Base-by-base conservation (phyloP, 1,140 invertebrate species). In the Intoshia linei region DNA sequence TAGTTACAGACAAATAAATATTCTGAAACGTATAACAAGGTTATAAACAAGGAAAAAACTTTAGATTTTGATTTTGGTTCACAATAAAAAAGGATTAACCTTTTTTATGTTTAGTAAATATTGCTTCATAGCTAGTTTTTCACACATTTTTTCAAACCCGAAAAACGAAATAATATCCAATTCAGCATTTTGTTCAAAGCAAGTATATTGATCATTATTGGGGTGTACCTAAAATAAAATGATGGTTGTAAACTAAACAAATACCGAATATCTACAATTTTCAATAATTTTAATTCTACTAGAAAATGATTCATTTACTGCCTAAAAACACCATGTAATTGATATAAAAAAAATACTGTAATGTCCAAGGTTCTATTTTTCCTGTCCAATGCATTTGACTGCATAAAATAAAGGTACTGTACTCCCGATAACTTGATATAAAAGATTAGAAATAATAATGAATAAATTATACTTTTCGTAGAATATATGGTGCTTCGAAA, bases 101-200 rank as follows among this genome's bases (percentile, higher is more conserved):
- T 79, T 81, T 37, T 73, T 68, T 47, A 84, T 74, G 52, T 78
- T 83, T 20, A 71, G 66, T 15, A 75, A 73, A 54, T 92, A 92
- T 51, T 92, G 81, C 51, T 87, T 90, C 68, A 90, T 83, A 5
- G 78, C 77, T 46, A 92, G 66, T 51, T 87, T 90, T 60, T 92
- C 81, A 48, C 90, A 77, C 1, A 74, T 73, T 49, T 68, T 72
- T 62, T 92, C 81, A 53, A 90, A 79, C 0, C 79, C 79, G 60
- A 84, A 87, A 55, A 92, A 92, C 46, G 75, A 81, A 54, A 79
- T 84, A 4, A 92, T 76, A 60, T 90, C 79, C 40, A 92, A 64
- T 48, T 70, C 72, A 5, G 81, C 79, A 34, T 67, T 70, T 59
- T 90, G 81, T 51, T 92, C 81, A 59, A 90, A 92, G 50, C 81